These are phyloP conservation scores for Syngnathus scovelli DNA, from an alignment of 2,113 vertebrate species.

Conservation along the genomic window DNA sequence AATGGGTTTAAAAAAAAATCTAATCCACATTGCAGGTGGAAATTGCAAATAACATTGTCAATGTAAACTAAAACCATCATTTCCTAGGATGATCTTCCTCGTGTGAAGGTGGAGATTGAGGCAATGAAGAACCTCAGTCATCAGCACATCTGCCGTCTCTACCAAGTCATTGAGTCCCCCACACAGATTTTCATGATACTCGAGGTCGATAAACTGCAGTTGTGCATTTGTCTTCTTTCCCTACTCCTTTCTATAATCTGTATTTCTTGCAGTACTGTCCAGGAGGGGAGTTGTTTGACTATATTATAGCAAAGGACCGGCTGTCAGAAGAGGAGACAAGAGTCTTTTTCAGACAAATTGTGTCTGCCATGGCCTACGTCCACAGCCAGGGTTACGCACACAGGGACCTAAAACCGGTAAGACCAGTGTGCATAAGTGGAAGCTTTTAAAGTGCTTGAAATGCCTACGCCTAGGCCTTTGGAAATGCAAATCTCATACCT, in stretches of 20 bases:
- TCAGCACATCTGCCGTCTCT: constrained; percentile 87
- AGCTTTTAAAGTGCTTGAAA: neutral
- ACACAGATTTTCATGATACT: constrained; percentile 91
- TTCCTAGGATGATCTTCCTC: constrained; percentile 83
- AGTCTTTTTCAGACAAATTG: constrained; percentile 88
- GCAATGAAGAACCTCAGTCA: constrained; percentile 92
- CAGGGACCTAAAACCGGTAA: constrained; percentile 91
- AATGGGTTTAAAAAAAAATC: too few species aligned
- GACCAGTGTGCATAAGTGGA: neutral
- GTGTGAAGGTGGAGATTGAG: constrained; percentile 88
- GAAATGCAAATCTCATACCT: neutral
- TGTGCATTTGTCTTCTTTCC: neutral
- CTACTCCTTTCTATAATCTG: neutral
- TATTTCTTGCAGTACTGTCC: constrained; percentile 80
- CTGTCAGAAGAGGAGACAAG: constrained; percentile 87
- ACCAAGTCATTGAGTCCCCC: constrained; percentile 88
- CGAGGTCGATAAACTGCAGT: constrained; percentile 64
- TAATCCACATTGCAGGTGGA: neutral
- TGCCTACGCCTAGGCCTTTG: neutral
- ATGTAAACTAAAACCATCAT: neutral
- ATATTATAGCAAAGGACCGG: constrained; percentile 89
- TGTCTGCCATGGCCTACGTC: constrained; percentile 88
- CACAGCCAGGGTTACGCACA: constrained; percentile 92
- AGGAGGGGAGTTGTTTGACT: constrained; percentile 94
- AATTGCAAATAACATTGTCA: neutral